Conservation (phyloP, 2,797 vertebrate species). For the Lagothrix lagotricha region DNA sequence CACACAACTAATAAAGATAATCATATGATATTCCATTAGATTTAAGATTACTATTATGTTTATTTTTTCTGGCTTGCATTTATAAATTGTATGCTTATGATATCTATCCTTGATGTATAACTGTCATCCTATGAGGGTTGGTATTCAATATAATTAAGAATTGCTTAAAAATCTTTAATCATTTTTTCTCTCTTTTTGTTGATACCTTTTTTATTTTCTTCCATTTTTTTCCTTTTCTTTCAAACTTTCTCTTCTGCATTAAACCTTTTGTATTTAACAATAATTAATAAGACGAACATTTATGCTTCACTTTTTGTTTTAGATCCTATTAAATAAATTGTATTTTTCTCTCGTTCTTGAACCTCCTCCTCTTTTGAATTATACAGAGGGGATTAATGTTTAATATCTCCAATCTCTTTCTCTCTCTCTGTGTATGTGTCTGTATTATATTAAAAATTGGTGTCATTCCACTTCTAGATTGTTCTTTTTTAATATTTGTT, state of each 20-base stretch:
- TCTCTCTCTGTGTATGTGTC: background rate
- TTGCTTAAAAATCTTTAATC: background rate
- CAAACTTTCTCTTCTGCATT: background rate
- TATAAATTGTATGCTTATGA: background rate
- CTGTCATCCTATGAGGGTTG: fast-evolving
- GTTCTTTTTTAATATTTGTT: background rate
- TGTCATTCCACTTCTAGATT: background rate
- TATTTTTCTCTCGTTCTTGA: background rate
- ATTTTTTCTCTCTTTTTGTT: background rate
- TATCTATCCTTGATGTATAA: background rate
- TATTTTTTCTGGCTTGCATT: background rate
- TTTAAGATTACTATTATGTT: background rate
- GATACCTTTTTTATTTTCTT: background rate
- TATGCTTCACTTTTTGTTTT: background rate
- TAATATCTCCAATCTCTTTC: background rate
- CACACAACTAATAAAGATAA: background rate
- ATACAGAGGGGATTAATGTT: background rate
- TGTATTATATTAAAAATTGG: background rate
- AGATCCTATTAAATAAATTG: background rate
- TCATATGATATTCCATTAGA: background rate
- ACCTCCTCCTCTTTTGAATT: background rate
- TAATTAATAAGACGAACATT: background rate
- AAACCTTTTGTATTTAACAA: background rate
- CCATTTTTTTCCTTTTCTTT: background rate
- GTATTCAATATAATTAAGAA: background rate